Evolutionary conservation across 92 coral and sea anemone genomes (phyloP).

Genomic region (Actinernus sp.): DNA sequence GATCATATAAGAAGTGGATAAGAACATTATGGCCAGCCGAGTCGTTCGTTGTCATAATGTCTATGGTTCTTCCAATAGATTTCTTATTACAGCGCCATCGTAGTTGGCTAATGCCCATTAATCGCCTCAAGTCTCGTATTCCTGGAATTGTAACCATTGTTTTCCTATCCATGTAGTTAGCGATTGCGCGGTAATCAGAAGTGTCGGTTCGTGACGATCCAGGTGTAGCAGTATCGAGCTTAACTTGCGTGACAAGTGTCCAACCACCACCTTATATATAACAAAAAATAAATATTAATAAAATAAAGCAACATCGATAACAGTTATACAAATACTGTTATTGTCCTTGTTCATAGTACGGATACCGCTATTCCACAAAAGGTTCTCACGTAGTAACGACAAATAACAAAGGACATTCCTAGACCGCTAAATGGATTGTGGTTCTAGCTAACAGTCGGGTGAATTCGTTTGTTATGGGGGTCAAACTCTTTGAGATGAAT

Average conservation of each 20-base stretch:
- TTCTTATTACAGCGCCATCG: conserved; percentile 72
- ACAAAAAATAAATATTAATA: no score
- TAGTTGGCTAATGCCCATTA: conserved; percentile 30
- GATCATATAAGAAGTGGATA: conserved; percentile 20
- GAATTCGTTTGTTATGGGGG: no score
- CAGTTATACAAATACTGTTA: no score
- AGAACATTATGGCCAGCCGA: conserved; percentile 55
- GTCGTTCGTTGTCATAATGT: conserved; percentile 63
- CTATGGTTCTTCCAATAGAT: conserved; percentile 52
- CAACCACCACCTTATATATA: no score
- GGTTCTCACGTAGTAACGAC: no score
- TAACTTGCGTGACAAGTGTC: conserved; percentile 21
- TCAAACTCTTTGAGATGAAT: no score
- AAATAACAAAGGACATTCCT: no score
- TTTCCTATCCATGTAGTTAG: conserved; percentile 11
- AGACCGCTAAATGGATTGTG: no score
- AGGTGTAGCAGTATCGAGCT: conserved; percentile 1
- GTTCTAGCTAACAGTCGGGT: no score
- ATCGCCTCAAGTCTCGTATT: background rate
- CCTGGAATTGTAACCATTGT: background rate
- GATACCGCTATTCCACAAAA: no score
- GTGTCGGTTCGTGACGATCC: background rate
- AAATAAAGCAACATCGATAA: no score
- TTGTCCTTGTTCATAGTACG: no score
- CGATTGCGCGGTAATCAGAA: conserved; percentile 13